Conservation (phyloP, 2,888 invertebrate genomes). For the Alsophila aescularia region DNA sequence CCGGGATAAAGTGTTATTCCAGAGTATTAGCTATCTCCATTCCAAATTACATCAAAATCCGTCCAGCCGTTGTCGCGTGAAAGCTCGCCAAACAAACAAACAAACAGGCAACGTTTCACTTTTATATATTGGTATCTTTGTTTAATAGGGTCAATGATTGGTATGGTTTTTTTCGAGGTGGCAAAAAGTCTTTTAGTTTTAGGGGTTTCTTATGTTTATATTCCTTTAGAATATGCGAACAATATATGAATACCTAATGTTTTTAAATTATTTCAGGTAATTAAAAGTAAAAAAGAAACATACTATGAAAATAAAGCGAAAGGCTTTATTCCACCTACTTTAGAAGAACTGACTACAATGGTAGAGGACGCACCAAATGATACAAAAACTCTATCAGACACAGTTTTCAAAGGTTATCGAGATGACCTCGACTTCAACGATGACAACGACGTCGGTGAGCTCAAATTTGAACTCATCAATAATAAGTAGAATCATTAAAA, state of each 20-base stretch:
- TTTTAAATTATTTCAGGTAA: slow-evolving; percentile 66
- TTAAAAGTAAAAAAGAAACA: slow-evolving; percentile 85
- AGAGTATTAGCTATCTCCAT: too few species aligned
- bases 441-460: slow-evolving; percentile 89
- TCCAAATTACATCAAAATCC: too few species aligned
- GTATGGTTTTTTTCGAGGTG: too few species aligned
- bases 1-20: too few species aligned
- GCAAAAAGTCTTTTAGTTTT: too few species aligned
- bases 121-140: neutral
- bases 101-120: too few species aligned
- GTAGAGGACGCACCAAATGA: slow-evolving; percentile 62
- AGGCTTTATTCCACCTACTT: slow-evolving; percentile 70
- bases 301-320: slow-evolving; percentile 80
- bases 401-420: slow-evolving; percentile 86
- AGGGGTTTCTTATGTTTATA: too few species aligned
- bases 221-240: too few species aligned
- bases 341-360: slow-evolving; percentile 67
- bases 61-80: too few species aligned
- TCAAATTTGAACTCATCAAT: neutral
- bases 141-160: too few species aligned
- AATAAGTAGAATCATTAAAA: neutral
- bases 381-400: slow-evolving; percentile 72
- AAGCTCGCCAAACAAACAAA: too few species aligned
- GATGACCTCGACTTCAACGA: slow-evolving; percentile 93
- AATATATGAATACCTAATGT: neutral